Conservation (phyloP, 2,888 invertebrate genomes). For the Himalopsyche anomala region DNA sequence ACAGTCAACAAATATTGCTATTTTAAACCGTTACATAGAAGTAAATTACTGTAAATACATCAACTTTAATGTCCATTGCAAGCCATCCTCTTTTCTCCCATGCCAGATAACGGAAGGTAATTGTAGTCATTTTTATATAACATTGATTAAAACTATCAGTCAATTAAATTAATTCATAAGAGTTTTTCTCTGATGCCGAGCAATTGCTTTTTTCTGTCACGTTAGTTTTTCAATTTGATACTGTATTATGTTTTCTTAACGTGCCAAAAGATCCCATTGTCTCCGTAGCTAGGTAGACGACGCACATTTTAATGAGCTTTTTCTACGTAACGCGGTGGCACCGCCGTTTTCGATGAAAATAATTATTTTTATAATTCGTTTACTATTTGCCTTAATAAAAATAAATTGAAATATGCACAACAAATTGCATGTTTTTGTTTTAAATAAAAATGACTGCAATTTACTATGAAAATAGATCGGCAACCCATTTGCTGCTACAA, state of each 20-base stretch:
- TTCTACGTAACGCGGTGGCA: no score
- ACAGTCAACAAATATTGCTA: constrained; percentile 57
- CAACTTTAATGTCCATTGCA: constrained; percentile 34
- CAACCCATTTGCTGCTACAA: not conserved
- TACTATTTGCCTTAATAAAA: no score
- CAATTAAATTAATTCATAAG: not conserved
- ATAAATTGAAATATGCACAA: no score
- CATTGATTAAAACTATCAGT: not conserved
- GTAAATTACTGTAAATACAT: constrained; percentile 50
- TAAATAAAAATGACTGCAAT: constrained; percentile 35
- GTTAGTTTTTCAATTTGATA: no score
- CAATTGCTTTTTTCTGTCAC: no score
- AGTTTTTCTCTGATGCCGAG: no score
- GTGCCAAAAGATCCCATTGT: constrained; percentile 23
- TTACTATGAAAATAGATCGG: not conserved
- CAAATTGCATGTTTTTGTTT: not conserved
- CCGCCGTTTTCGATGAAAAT: no score
- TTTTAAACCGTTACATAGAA: constrained; percentile 50
- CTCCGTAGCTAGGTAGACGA: not conserved
- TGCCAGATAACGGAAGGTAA: not conserved
- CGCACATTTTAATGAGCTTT: no score
- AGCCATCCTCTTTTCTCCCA: constrained; percentile 9
- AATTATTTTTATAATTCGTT: no score
- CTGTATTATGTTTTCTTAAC: constrained; percentile 19
- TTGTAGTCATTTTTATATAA: constrained; percentile 31